Evolutionary conservation across 2,113 vertebrate species (phyloP).

Genomic region (Passer domesticus): DNA sequence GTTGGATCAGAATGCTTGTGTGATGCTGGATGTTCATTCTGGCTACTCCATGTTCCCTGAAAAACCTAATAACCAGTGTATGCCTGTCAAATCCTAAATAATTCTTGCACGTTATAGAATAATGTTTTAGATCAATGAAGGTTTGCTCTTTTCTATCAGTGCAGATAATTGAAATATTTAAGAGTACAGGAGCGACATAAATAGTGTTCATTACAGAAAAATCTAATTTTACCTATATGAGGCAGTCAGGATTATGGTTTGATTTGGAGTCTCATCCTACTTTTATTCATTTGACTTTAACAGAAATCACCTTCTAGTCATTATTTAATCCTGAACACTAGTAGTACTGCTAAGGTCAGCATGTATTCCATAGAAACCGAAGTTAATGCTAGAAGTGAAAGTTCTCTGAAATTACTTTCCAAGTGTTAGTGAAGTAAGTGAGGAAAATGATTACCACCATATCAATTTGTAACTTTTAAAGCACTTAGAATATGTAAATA

Average conservation of each 20-base stretch:
- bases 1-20: not conserved
- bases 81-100: not conserved
- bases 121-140: not conserved
- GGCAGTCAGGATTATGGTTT: not conserved
- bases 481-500: not conserved
- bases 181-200: not conserved
- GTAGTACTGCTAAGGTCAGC: not conserved
- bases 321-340: not conserved
- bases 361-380: not conserved
- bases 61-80: not conserved
- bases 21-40: not conserved
- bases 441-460: not conserved
- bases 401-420: not conserved
- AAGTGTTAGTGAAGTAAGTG: not conserved
- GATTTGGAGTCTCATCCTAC: not conserved
- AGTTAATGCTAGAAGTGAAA: not conserved
- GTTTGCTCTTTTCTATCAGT: not conserved
- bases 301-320: not conserved
- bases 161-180: not conserved
- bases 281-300: not conserved
- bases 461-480: not conserved
- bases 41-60: not conserved
- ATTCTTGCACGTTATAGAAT: not conserved
- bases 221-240: not conserved
- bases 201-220: not conserved